Evolutionary conservation across 35 echinoderm and acorn worm genomes (phyloP).

Genomic region (Hemicentrotus pulcherrimus): DNA sequence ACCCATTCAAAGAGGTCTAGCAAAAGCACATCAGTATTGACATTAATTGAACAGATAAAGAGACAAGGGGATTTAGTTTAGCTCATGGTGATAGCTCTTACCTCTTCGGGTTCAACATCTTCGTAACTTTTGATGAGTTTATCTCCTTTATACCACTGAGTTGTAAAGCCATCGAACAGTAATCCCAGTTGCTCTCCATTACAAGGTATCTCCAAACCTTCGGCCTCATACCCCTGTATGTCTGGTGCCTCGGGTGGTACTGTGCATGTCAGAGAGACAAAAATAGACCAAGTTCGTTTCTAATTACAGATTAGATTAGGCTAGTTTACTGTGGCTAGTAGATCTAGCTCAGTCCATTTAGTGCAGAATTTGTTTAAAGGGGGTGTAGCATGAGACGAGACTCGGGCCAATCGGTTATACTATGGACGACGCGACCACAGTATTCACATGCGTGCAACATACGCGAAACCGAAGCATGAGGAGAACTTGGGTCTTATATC

Average conservation of each 20-base stretch:
- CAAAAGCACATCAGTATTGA: not conserved
- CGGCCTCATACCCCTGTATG: conserved; percentile 33
- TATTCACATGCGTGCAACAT: too few species aligned
- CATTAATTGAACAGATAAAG: not conserved
- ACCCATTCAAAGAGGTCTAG: not conserved
- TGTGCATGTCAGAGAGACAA: not conserved
- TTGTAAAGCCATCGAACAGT: conserved; percentile 48
- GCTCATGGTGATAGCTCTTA: not conserved
- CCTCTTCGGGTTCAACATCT: conserved; percentile 58
- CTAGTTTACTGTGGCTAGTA: too few species aligned
- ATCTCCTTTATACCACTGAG: conserved; percentile 56
- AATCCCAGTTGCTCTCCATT: conserved; percentile 57
- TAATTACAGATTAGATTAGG: too few species aligned
- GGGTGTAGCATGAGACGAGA: too few species aligned
- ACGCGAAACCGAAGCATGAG: too few species aligned
- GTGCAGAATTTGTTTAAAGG: too few species aligned
- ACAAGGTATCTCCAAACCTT: conserved; percentile 54
- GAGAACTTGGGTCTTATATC: too few species aligned
- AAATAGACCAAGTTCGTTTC: not conserved
- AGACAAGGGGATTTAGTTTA: not conserved
- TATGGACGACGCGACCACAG: too few species aligned
- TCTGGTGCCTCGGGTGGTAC: conserved; percentile 17
- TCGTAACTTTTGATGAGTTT: conserved; percentile 53
- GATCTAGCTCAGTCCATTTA: too few species aligned
- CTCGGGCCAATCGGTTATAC: too few species aligned